Evolutionary conservation across 2,888 invertebrate genomes (phyloP).

Genomic region (Alloscopus bannaensis): DNA sequence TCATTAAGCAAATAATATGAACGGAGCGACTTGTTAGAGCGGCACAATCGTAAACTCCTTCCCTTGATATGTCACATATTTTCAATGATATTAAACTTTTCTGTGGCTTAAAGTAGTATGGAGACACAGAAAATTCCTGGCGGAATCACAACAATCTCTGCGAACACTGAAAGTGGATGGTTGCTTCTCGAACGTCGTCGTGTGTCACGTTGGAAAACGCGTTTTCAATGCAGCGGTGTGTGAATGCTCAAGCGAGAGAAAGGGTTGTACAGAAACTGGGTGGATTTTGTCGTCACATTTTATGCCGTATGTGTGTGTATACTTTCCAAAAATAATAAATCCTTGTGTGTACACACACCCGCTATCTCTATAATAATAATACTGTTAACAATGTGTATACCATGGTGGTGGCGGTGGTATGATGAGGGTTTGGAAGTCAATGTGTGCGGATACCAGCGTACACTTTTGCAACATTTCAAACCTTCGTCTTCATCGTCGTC

Average conservation of each 20-base stretch:
- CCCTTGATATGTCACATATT: too few relatives aligned
- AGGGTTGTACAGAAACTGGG: constrained; percentile 43
- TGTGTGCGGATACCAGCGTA: too few relatives aligned
- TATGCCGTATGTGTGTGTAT: background rate
- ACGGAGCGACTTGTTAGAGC: too few relatives aligned
- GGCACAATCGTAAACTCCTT: too few relatives aligned
- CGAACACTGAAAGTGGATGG: background rate
- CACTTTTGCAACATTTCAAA: background rate
- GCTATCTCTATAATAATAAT: background rate
- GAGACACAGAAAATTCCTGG: background rate
- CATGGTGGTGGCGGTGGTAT: too few relatives aligned
- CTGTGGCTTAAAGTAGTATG: background rate
- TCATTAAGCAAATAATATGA: too few relatives aligned
- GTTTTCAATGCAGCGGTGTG: constrained; percentile 44
- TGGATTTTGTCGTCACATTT: constrained; percentile 31
- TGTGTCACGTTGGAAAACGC: constrained; percentile 52
- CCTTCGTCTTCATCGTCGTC: background rate
- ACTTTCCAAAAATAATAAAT: too few relatives aligned
- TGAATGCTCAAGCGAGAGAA: too few relatives aligned
- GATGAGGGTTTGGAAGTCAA: too few relatives aligned
- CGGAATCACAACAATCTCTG: background rate
- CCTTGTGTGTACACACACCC: too few relatives aligned
- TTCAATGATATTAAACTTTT: too few relatives aligned
- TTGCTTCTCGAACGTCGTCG: background rate
- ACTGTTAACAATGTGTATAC: too few relatives aligned